Evolutionary conservation across 2,888 invertebrate species (phyloP), one percentile per base, ranked within the genome.

Genomic region (Chalcosyrphus nemorum): DNA sequence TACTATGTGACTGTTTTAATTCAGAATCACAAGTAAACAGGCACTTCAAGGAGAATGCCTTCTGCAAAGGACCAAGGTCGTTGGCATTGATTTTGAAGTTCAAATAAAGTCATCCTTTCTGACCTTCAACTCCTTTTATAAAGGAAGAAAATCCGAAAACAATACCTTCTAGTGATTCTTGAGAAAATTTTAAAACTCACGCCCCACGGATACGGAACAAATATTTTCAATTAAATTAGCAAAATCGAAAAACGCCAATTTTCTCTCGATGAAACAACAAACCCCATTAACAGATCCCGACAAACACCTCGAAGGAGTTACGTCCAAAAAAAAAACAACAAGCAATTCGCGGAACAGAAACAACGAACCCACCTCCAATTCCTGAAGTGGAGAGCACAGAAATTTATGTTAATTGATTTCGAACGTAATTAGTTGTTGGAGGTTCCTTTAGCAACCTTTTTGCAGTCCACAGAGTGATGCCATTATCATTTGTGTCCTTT

Each of bases 361-460:
- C 35, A 24, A 24, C 13, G 3, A 41, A 24, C 6, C 32, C 9
- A 24, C 24, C 32, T 1, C 32, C 43, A 11, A 35, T 45, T 38
- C 29, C 27, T 21, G 7, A 0, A 15, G 27, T 2, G n/a, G 29
- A 45, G 24, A 27, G 32, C 7, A 32, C 32, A 32, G 29, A 35
- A 70, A 70, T 77, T 70, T 77, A 56, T 77, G 77, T 65, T 63
- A 78, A 78, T 78, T 65, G 78, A 70, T 71, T 78, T 78, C 45
- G 57, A 65, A 57, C 56, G 63, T 71, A 78, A 71, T 78, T 71
- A 71, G 71, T 63, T 56, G 63, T 47, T 41, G 65, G 41, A 45
- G 56, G 56, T 56, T 57, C 29, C 65, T 65, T 47, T 21, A 45
- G 59, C 32, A 70, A 56, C 38, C 47, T 71, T 71, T 47, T 71